A percentile compares a stretch with the other conserved stretches of the same genome.
phyloP scores from a whole-genome alignment of 2,888 invertebrate species.

The Pimpla rufipes region DNA sequence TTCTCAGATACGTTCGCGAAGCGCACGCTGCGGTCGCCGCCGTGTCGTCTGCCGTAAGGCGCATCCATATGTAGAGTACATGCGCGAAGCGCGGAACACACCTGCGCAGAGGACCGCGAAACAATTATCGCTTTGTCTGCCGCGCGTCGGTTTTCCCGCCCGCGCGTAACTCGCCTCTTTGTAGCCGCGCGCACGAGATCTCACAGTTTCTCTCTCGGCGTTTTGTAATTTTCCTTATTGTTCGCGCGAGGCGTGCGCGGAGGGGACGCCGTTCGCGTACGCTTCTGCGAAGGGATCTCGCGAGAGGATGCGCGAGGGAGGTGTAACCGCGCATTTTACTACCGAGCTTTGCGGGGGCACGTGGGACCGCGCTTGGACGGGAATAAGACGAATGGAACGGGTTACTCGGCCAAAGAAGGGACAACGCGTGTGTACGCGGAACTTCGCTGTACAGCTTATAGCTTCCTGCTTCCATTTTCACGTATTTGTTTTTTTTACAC shows the following conservation, averaged over 20 bases:
- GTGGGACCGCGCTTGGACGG: conserved; percentile 11
- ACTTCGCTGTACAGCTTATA: not conserved
- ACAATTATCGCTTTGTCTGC: conserved; percentile 55
- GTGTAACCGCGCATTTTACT: not conserved
- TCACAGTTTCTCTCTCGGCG: conserved; percentile 58
- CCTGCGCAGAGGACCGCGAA: conserved; percentile 23
- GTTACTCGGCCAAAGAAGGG: conserved; percentile 14
- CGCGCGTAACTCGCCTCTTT: not conserved
- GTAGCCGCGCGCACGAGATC: conserved; percentile 28
- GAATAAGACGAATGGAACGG: conserved; percentile 24
- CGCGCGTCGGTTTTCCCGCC: conserved; percentile 12
- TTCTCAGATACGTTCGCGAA: conserved; percentile 46
- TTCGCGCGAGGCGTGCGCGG: conserved; percentile 6
- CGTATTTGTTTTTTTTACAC: not conserved
- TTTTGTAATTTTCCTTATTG: conserved; percentile 53
- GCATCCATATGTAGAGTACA: conserved; percentile 10
- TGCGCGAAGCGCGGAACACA: not conserved
- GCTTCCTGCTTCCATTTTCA: not conserved
- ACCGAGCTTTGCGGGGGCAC: not conserved
- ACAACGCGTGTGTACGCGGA: not conserved
- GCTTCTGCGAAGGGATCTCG: conserved; percentile 16
- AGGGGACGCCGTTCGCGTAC: not conserved
- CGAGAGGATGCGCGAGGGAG: not conserved
- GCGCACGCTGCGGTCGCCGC: not conserved
- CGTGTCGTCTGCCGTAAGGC: not conserved